A percentile compares a stretch with the other conserved stretches of the same genome.
phyloP scores from a whole-genome alignment of 35 echinoderm and acorn worm genomes.

The Chiridota heheva region DNA sequence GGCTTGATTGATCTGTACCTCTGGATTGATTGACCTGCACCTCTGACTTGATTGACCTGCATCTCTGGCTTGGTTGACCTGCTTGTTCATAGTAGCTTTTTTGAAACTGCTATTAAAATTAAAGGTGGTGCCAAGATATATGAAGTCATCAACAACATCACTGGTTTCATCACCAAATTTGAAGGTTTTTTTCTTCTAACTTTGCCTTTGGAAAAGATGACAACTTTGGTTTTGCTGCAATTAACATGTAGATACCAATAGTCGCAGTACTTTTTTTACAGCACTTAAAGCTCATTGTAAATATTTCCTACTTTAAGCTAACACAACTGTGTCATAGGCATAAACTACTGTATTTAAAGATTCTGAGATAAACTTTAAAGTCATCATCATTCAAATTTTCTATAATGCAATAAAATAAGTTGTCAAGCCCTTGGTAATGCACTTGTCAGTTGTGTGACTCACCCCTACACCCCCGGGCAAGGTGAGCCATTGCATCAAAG shows the following conservation, averaged over 20 bases:
- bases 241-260: conserved; percentile 39
- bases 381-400: conserved; percentile 42
- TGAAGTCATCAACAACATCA: background rate
- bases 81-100: too few species aligned
- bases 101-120: conserved; percentile 22
- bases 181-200: background rate
- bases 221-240: background rate
- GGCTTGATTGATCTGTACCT: too few species aligned
- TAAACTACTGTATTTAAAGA: conserved; percentile 41
- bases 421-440: conserved; percentile 7
- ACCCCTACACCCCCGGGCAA: too few species aligned
- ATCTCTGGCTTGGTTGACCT: background rate
- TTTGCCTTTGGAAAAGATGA: too few species aligned
- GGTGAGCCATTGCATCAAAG: too few species aligned
- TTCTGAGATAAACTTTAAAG: conserved; percentile 25
- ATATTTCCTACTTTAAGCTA: background rate
- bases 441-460: too few species aligned
- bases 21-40: too few species aligned
- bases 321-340: conserved; percentile 24
- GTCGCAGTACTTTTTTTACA: conserved; percentile 15
- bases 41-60: too few species aligned
- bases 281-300: conserved; percentile 9
- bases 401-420: background rate
- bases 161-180: background rate
- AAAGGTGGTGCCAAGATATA: background rate